These are phyloP conservation scores for Paramormyrops kingsleyae DNA, from an alignment of 2,113 vertebrate species.

Conservation along the genomic window DNA sequence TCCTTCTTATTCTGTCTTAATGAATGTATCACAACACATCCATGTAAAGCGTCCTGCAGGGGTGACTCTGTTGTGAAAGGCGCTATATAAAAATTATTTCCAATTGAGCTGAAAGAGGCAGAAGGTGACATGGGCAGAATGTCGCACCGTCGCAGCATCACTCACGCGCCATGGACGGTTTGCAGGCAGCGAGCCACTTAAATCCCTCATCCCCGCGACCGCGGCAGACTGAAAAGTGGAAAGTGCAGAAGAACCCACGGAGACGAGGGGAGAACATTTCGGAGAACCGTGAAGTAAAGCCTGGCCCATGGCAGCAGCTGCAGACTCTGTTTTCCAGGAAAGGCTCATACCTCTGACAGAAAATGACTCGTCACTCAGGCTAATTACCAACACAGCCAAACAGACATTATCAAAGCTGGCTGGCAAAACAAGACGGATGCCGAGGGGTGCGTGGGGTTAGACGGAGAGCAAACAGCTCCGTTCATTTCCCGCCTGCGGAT, in stretches of 20 bases:
- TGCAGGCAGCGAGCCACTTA: background rate
- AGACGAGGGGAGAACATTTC: background rate
- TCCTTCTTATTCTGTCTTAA: background rate
- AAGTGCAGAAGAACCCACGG: background rate
- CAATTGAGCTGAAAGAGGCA: background rate
- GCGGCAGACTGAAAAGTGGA: background rate
- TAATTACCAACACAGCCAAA: slow-evolving; percentile 4
- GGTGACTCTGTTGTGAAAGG: background rate
- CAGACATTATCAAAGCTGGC: background rate
- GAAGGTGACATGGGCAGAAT: background rate
- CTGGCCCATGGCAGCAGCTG: background rate
- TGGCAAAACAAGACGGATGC: slow-evolving; percentile 2
- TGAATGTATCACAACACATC: background rate
- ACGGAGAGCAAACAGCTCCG: background rate
- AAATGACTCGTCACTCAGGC: slow-evolving; percentile 1
- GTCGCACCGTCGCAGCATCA: background rate
- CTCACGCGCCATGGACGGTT: background rate
- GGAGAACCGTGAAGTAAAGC: background rate
- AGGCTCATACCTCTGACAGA: background rate
- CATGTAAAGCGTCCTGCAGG: background rate
- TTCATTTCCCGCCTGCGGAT: background rate
- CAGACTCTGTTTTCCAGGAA: background rate
- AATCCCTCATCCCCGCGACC: background rate
- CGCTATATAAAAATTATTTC: background rate
- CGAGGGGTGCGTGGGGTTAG: background rate